Conservation (phyloP, 2,888 invertebrate species). For the Sesia apiformis region DNA sequence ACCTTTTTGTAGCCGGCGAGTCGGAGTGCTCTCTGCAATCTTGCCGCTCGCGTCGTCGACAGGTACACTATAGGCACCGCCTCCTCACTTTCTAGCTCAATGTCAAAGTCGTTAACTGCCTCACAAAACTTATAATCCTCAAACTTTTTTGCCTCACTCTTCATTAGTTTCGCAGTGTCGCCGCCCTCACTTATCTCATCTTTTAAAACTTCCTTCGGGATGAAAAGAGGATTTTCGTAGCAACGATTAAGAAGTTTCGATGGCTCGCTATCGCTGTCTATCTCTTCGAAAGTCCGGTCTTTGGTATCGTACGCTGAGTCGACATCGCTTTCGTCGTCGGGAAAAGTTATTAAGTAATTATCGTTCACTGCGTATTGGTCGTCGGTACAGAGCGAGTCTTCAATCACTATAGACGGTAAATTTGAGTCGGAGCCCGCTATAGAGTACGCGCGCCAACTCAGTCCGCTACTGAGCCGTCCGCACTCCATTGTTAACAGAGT, state of each 20-base stretch:
- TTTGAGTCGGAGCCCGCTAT: conserved; percentile 24
- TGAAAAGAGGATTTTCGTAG: conserved; percentile 55
- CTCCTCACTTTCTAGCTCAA: conserved; percentile 54
- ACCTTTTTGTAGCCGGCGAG: conserved; percentile 76
- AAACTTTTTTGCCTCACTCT: conserved; percentile 51
- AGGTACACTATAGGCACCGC: conserved; percentile 65
- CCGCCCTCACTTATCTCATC: conserved; percentile 43
- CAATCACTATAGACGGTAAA: conserved; percentile 30
- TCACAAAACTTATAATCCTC: conserved; percentile 63
- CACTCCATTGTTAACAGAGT: conserved; percentile 45
- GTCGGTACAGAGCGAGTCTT: conserved; percentile 28
- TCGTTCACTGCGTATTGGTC: conserved; percentile 30
- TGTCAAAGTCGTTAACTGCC: conserved; percentile 64
- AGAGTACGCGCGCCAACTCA: conserved; percentile 44
- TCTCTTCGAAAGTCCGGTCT: conserved; percentile 6
- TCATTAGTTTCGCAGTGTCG: conserved; percentile 49
- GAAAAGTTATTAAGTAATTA: conserved; percentile 48
- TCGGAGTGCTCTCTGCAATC: conserved; percentile 69
- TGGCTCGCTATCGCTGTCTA: conserved; percentile 16
- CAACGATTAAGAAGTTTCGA: conserved; percentile 37
- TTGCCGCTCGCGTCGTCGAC: conserved; percentile 65
- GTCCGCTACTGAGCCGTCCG: conserved; percentile 37
- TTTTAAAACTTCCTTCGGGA: conserved; percentile 50
- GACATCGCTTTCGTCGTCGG: conserved; percentile 37
- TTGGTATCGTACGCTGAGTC: conserved; percentile 25